These are phyloP conservation scores for Zaprionus taronus DNA, from an alignment of 1,140 invertebrate species.

Conservation along the genomic window DNA sequence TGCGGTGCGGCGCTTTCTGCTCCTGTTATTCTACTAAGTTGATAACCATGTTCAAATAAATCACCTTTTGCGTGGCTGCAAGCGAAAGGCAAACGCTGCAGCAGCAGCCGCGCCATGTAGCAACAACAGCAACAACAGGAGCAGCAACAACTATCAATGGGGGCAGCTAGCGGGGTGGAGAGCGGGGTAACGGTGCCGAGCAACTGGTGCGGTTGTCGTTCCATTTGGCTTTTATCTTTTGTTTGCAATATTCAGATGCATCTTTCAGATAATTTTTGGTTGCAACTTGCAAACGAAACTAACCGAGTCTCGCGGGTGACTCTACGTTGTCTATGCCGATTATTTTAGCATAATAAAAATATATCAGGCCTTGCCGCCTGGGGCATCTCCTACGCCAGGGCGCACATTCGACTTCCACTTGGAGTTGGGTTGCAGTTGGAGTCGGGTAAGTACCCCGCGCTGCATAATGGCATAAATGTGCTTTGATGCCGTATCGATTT, in stretches of 20 bases:
- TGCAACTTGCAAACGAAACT: constrained; percentile 56
- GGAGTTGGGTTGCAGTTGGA: background rate
- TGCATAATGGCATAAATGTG: constrained; percentile 80
- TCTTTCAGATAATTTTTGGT: constrained; percentile 77
- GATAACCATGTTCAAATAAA: constrained; percentile 85
- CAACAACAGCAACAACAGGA: constrained; percentile 32
- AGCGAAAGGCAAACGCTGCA: constrained; percentile 69
- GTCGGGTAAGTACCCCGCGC: constrained; percentile 28
- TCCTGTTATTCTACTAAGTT: constrained; percentile 84
- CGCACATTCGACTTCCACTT: background rate
- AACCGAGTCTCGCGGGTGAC: constrained; percentile 53
- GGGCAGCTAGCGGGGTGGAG: background rate
- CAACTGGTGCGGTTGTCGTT: constrained; percentile 68
- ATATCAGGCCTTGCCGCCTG: constrained; percentile 64
- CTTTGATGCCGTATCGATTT: constrained; percentile 81
- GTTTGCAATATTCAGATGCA: constrained; percentile 83
- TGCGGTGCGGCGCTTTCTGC: constrained; percentile 76
- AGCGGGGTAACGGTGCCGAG: background rate
- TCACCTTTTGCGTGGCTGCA: constrained; percentile 84
- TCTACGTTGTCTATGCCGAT: constrained; percentile 66
- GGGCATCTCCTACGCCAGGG: constrained; percentile 46
- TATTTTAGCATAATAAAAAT: constrained; percentile 83
- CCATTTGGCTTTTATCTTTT: constrained; percentile 81
- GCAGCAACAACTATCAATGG: constrained; percentile 17
- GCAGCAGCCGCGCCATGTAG: constrained; percentile 27